Base-by-base conservation (phyloP, 2,113 vertebrate species). In the Donacobius atricapilla region DNA sequence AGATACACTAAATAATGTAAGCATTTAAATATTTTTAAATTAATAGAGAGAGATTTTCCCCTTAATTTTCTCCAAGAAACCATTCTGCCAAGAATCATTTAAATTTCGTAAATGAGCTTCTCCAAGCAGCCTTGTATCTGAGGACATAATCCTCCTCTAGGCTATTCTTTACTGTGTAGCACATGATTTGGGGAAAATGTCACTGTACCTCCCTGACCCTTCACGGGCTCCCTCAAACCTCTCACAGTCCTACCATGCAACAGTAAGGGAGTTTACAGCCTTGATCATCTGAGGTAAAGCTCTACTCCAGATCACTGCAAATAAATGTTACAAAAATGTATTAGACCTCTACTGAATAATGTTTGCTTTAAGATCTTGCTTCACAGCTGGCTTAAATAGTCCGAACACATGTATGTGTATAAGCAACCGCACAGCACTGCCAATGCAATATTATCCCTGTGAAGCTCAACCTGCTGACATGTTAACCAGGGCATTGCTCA, bases 401-500 rank as follows among this genome's bases (percentile, higher is more conserved):
- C 13, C 45, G 66, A 72, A 65, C 7, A 24, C 17, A 6, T 5
- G 15, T 13, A n/a, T 44, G 45, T 13, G 24, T 16, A 21, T 42
- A 75, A 73, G 13, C 33, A 16, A 24, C 60, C 20, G 65, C 37
- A 61, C 54, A 53, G 40, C 39, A 45, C 19, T 12, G 45, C 71
- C 1, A 1, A 28, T 69, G 93, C 68, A 94, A 50, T 9, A 61
- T 42, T 88, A 93, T 70, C 79, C 54, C 88, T 39, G 33, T 14
- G 79, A 92, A 86, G 88, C 50, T 39, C 90, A 72, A 88, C 35
- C 48, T 79, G 82, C 86, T 93, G 92, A 92, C 30, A 8, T 40
- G 91, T 87, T 91, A 92, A 96, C 85, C 94, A 94, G 88, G 79
- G 50, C 45, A 56, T 60, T 85, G 84, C 90, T 95, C 85, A 86